phyloP scores from a whole-genome alignment of 1,140 invertebrate species.

The Calosoma granatense region DNA sequence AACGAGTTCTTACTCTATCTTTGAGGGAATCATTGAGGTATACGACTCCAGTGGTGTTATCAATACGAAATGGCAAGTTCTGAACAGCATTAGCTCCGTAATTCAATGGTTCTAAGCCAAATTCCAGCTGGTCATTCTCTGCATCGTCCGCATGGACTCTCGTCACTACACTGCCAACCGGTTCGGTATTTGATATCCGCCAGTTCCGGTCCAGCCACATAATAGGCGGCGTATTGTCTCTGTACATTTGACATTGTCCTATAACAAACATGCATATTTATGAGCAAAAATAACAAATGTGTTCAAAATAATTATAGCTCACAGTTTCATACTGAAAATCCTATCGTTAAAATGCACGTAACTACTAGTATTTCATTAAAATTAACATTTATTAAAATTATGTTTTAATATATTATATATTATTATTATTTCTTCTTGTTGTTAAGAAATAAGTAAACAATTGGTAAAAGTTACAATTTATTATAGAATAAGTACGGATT shows the following conservation, averaged over 20 bases:
- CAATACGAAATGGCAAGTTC: constrained; percentile 54
- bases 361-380: too few species aligned
- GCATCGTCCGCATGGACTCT: constrained; percentile 47
- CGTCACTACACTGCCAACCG: constrained; percentile 50
- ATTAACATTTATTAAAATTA: too few species aligned
- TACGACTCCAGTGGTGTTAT: constrained; percentile 55
- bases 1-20: constrained; percentile 48
- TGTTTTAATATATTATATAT: too few species aligned
- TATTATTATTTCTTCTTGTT: too few species aligned
- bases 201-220: constrained; percentile 52
- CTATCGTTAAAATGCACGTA: too few species aligned
- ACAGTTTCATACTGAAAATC: too few species aligned
- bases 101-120: constrained; percentile 46
- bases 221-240: constrained; percentile 26
- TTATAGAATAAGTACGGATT: too few species aligned
- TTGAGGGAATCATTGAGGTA: constrained; percentile 56
- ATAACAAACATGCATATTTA: too few species aligned
- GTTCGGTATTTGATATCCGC: constrained; percentile 51
- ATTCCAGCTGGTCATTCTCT: constrained; percentile 49
- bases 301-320: too few species aligned
- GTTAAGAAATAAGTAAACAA: too few species aligned
- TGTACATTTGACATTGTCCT: background rate
- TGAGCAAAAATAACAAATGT: too few species aligned
- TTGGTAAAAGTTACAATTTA: too few species aligned
- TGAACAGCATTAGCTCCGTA: constrained; percentile 26